phyloP scores from a whole-genome alignment of 2,888 invertebrate genomes.

The Drosophila borealis region DNA sequence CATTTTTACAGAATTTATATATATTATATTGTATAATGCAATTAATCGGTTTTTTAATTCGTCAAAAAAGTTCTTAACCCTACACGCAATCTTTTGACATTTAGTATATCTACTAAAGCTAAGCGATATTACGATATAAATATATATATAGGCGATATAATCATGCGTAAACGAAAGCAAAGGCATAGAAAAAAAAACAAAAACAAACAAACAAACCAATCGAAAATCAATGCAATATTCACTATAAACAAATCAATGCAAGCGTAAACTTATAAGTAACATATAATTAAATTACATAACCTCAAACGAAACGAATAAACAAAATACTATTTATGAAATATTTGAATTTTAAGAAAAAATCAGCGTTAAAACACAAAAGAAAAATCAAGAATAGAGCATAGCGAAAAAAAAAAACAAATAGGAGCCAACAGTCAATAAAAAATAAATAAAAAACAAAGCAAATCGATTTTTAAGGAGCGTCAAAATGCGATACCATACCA shows the following conservation, averaged over 20 bases:
- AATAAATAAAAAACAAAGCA: conserved; percentile 8
- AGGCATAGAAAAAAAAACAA: conserved; percentile 36
- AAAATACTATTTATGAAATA: conserved; percentile 43
- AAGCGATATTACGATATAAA: conserved; percentile 42
- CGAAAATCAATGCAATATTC: conserved; percentile 71
- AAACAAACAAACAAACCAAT: conserved; percentile 26
- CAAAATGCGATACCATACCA: conserved; percentile 73
- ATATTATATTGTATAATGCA: conserved; percentile 32
- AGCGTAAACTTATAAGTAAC: conserved; percentile 64
- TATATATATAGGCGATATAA: conserved; percentile 61
- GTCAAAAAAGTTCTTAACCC: conserved; percentile 60
- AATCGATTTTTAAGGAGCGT: conserved; percentile 36
- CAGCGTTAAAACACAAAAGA: conserved; percentile 23
- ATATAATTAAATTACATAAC: conserved; percentile 38
- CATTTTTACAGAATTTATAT: conserved; percentile 77
- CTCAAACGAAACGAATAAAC: conserved; percentile 30
- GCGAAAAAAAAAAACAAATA: conserved; percentile 8
- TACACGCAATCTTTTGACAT: conserved; percentile 67
- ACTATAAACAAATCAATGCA: conserved; percentile 55
- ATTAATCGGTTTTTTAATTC: conserved; percentile 73
- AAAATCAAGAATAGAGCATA: conserved; percentile 42
- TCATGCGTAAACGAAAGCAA: conserved; percentile 57
- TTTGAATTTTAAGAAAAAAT: conserved; percentile 62
- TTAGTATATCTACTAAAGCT: conserved; percentile 52
- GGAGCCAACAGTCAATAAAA: conserved; percentile 45